Base-by-base conservation (phyloP, 2,888 invertebrate genomes). In the Caenorhabditis japonica region DNA sequence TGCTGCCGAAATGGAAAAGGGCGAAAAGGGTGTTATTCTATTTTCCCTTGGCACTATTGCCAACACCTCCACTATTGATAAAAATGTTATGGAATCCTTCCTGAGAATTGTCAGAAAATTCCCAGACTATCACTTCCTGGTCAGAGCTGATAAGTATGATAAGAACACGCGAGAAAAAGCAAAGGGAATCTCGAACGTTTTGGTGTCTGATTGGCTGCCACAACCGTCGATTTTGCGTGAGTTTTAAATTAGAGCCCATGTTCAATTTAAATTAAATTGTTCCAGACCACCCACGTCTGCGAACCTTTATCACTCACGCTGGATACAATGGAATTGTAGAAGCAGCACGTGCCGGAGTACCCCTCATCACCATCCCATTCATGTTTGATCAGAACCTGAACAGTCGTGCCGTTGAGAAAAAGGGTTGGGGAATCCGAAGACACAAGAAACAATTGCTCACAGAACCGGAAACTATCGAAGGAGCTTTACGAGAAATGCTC, bases 291-390 rank as follows among this genome's bases (percentile, higher is more conserved):
- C 77, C 79, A 10, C 75, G 81, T 12, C 55, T 83, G 8, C 59
- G 62, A 7, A 27, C 73, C 8, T 84, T 85, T 66, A 82, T 85
- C 44, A 85, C 84, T 13, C 85, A 85, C 55, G 79, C 77, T 25
- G 85, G 85, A 0, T 85, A 84, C 62, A 85, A 85, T 59, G 78
- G 83, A 23, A 41, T 85, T 8, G 59, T 85, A 36, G 85, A 85
- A 69, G 76, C 83, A 1, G 81, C 83, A 1, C 47, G 66, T 23
- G 46, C 71, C 23, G 84, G 83, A 36, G 71, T 80, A 8, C 84
- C 84, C 0, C 55, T 84, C 0, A 55, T 81, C 8, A 75, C 73
- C 0, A 72, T 81, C 4, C 79, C 79, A 19, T 76, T 82, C 52
- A 79, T 81, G 75, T 70, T 72, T 72, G 69, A 61, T 58, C 70